Percentiles rank a stretch among this genome's conserved stretches.
Conservation (phyloP, 2,113 vertebrate genomes). For the Melanotaenia duboulayi region DNA sequence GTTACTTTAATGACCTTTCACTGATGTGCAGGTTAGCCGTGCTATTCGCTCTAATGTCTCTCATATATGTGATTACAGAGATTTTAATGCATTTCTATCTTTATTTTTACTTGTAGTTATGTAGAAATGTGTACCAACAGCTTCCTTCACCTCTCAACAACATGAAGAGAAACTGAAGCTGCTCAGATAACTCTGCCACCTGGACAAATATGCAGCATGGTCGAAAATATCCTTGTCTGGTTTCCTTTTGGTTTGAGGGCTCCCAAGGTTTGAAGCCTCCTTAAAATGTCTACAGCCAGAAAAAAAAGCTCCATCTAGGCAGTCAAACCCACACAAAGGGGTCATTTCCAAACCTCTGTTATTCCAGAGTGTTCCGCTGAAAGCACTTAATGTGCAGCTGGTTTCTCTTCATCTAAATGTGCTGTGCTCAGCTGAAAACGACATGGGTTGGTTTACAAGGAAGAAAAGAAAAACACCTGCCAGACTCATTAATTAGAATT, state of each 20-base stretch:
- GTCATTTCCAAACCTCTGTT: constrained; percentile 35
- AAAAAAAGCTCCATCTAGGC: background rate
- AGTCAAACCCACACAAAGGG: constrained; percentile 22
- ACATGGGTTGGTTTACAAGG: background rate
- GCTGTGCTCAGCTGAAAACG: constrained; percentile 42
- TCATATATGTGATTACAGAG: too few relatives aligned
- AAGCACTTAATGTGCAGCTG: constrained; percentile 34
- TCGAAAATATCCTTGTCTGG: constrained; percentile 2
- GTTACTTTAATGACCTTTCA: too few relatives aligned
- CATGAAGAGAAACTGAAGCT: background rate
- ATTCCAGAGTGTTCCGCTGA: constrained; percentile 25
- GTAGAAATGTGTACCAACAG: background rate
- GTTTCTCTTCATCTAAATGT: constrained; percentile 36
- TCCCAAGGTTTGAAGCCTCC: constrained; percentile 6
- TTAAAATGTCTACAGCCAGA: background rate
- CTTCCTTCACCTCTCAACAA: background rate
- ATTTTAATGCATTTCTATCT: too few relatives aligned
- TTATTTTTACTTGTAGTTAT: background rate
- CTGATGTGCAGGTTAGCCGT: too few relatives aligned
- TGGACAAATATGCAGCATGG: constrained; percentile 35
- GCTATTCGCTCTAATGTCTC: too few relatives aligned
- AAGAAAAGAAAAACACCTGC: constrained; percentile 6
- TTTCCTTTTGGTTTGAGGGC: constrained; percentile 25
- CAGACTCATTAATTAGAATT: constrained; percentile 45
- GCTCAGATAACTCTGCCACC: constrained; percentile 5